Evolutionary conservation across 2,888 invertebrate species (phyloP).

Genomic region (Abrostola triplasia): DNA sequence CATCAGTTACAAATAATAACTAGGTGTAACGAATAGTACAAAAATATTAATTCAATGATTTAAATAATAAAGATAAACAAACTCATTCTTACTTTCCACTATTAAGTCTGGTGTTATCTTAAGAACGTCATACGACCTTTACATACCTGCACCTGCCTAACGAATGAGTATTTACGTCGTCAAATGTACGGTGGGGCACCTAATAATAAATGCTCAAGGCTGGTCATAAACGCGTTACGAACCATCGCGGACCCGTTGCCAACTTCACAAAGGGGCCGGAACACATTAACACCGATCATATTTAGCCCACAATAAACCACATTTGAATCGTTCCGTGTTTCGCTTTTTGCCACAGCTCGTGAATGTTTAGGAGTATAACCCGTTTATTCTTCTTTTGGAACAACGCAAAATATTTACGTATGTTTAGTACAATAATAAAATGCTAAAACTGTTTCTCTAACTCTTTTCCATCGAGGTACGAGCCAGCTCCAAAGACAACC

Average conservation of each 20-base stretch:
- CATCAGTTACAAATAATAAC: no score
- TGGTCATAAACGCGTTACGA: constrained; percentile 38
- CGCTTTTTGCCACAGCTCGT: constrained; percentile 5
- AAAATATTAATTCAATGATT: no score
- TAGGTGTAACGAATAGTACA: no score
- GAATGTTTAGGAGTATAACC: background rate
- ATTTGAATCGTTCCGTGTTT: constrained; percentile 35
- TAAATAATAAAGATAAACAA: no score
- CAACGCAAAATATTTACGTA: background rate
- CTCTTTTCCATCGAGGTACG: no score
- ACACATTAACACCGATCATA: constrained; percentile 45
- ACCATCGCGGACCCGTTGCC: constrained; percentile 40
- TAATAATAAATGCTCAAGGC: constrained; percentile 55
- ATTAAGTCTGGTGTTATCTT: constrained; percentile 1
- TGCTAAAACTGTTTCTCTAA: no score
- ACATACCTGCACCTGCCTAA: background rate
- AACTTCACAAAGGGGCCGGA: constrained; percentile 49
- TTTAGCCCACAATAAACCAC: constrained; percentile 40
- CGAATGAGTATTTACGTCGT: constrained; percentile 16
- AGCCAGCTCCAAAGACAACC: no score
- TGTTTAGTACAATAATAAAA: background rate
- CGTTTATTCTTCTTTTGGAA: no score
- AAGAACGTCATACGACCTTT: no score
- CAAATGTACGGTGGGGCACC: constrained; percentile 41
- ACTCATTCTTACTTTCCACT: background rate